Evolutionary conservation across 92 coral and sea anemone genomes (phyloP).

Genomic region (Actinernus sp.): DNA sequence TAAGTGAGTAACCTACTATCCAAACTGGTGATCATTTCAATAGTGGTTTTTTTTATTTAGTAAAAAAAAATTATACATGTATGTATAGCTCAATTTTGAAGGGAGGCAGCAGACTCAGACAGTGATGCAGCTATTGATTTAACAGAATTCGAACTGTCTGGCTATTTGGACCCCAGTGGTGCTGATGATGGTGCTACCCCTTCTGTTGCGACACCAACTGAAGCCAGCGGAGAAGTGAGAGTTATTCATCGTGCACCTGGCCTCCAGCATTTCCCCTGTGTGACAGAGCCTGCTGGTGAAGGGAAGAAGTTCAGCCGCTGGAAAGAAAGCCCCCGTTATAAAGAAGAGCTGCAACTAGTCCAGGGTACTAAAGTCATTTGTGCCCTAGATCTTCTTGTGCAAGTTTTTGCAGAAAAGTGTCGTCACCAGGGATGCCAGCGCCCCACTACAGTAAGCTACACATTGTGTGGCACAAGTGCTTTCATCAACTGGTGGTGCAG

Average conservation of each 20-base stretch:
- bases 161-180: background rate
- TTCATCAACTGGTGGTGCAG: constrained; percentile 6
- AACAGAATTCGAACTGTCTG: constrained; percentile 20
- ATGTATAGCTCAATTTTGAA: constrained; percentile 6
- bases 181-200: background rate
- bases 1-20: too few relatives aligned
- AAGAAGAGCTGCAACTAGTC: constrained; percentile 9
- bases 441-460: constrained; percentile 4
- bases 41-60: too few relatives aligned
- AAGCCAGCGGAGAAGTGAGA: too few relatives aligned
- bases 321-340: too few relatives aligned
- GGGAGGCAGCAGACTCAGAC: constrained; percentile 12
- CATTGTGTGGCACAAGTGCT: constrained; percentile 17
- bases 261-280: too few relatives aligned
- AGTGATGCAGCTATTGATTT: constrained; percentile 3
- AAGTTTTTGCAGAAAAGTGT: constrained; percentile 14
- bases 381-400: constrained; percentile 22
- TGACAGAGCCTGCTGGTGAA: too few relatives aligned
- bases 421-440: constrained; percentile 6
- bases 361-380: constrained; percentile 19
- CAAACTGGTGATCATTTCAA: too few relatives aligned
- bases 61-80: too few relatives aligned
- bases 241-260: too few relatives aligned
- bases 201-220: constrained; percentile 13
- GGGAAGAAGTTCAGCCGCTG: too few relatives aligned